Evolutionary conservation across 2,888 invertebrate species (phyloP).

Genomic region (Zonitis immaculata): DNA sequence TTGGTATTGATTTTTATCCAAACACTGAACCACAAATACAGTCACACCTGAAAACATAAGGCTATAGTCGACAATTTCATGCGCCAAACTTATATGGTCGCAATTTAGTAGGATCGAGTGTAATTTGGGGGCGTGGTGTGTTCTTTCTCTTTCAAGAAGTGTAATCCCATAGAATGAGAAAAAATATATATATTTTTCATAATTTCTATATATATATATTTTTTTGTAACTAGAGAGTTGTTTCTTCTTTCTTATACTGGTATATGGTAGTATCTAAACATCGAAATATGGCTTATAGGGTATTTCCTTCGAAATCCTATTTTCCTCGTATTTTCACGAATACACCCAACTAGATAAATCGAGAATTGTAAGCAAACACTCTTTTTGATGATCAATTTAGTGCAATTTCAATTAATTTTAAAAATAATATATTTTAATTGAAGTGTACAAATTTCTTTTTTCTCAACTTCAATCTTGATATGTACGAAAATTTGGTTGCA

Average conservation of each 20-base stretch:
- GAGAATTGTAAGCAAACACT: neutral
- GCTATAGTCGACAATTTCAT: conserved; percentile 19
- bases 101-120: conserved; percentile 22
- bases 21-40: conserved; percentile 41
- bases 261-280: conserved; percentile 21
- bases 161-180: conserved; percentile 30
- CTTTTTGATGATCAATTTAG: too few relatives aligned
- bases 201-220: conserved; percentile 25
- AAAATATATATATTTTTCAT: conserved; percentile 40
- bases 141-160: conserved; percentile 24
- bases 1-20: conserved; percentile 40
- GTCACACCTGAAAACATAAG: conserved; percentile 36
- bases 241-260: too few relatives aligned
- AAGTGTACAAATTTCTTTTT: too few relatives aligned
- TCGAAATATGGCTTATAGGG: conserved; percentile 26
- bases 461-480: conserved; percentile 29
- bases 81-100: conserved; percentile 19
- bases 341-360: conserved; percentile 7
- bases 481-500: conserved; percentile 39
- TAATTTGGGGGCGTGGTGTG: conserved; percentile 33
- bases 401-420: too few relatives aligned
- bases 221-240: too few relatives aligned
- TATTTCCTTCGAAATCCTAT: conserved; percentile 28
- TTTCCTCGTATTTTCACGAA: conserved; percentile 23
- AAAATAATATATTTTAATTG: too few relatives aligned